Conservation (phyloP, 2,888 invertebrate genomes). For the Escarpia spicata region DNA sequence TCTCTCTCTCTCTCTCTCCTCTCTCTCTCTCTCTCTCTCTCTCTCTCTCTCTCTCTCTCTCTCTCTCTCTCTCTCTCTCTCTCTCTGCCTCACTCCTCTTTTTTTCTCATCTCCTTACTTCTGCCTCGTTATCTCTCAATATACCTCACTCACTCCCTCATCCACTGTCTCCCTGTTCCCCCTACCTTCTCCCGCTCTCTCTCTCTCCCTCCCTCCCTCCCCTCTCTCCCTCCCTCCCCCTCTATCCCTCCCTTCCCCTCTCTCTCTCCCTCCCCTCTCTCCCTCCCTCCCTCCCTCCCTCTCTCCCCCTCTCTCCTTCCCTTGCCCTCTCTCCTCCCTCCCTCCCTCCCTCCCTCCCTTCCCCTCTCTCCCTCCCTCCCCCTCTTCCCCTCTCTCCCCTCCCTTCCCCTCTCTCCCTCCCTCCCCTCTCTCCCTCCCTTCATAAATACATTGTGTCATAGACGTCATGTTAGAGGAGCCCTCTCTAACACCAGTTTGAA, state of each 20-base stretch:
- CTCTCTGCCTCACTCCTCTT: too few species aligned
- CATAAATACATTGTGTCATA: neutral
- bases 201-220: neutral
- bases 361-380: neutral
- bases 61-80: too few species aligned
- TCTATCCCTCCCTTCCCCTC: neutral
- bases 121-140: neutral
- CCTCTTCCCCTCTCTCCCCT: neutral
- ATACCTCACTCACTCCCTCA: neutral
- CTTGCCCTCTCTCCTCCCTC: neutral
- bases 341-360: conserved; percentile 14
- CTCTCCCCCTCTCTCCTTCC: neutral
- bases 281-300: neutral
- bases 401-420: neutral
- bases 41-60: neutral
- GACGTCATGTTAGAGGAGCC: neutral
- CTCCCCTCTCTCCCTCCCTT: conserved; percentile 1
- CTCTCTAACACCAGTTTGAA: neutral
- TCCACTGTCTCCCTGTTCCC: neutral
- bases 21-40: neutral
- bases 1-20: neutral
- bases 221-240: neutral
- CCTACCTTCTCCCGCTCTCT: neutral
- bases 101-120: neutral
- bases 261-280: neutral